Conservation (phyloP, 2,888 invertebrate species). For the Euzetes globulus region DNA sequence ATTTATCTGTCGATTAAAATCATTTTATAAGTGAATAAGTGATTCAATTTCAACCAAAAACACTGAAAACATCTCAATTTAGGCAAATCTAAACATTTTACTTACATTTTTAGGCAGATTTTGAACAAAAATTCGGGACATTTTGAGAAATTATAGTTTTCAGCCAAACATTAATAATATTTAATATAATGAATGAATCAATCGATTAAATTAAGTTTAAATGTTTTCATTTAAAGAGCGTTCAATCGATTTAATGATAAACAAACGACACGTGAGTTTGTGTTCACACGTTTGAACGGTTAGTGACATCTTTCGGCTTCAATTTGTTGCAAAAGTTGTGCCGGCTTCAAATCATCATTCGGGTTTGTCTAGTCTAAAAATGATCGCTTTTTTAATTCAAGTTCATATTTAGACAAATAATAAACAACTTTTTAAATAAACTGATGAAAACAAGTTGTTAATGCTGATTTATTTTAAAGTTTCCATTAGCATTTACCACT, state of each 20-base stretch:
- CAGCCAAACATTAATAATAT: neutral
- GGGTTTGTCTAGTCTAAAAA: no score
- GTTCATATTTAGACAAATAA: no score
- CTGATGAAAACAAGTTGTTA: no score
- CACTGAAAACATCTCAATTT: no score
- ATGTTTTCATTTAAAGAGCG: neutral
- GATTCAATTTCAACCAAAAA: neutral
- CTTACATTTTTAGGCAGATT: slow-evolving; percentile 78
- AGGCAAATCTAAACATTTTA: no score
- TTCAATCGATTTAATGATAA: neutral
- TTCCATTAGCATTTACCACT: no score
- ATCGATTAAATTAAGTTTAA: neutral
- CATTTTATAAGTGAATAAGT: neutral
- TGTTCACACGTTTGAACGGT: neutral
- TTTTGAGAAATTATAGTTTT: slow-evolving; percentile 44
- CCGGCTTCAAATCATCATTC: no score
- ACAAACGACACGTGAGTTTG: slow-evolving; percentile 8
- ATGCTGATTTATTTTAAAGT: no score
- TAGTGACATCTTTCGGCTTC: neutral
- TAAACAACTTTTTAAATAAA: no score
- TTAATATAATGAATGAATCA: neutral
- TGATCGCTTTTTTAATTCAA: no score
- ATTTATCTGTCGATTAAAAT: slow-evolving; percentile 57
- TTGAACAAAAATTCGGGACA: slow-evolving; percentile 83
- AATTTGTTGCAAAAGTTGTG: neutral